Evolutionary conservation across 2,888 invertebrate species (phyloP), one percentile per base, ranked within the genome.

Genomic region (Bombylius discolor): DNA sequence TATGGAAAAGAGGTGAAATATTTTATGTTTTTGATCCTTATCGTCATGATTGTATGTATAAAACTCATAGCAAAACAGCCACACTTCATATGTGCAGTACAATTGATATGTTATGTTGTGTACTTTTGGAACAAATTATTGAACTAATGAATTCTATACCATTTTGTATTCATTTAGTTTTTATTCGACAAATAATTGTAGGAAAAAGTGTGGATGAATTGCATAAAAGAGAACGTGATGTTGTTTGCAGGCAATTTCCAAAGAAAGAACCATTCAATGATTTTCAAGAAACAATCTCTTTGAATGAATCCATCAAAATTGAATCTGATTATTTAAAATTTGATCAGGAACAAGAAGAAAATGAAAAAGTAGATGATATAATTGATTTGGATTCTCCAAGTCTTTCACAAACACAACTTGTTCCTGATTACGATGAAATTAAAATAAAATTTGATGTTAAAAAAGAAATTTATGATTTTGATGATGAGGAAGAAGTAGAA

Each of bases 11-110:
- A 51, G 60, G 65, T 0, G 60, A 62, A 0, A 70, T 69, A 32
- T 66, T 67, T 49, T 73, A 72, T 42, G 50, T 73, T 1, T 63
- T 72, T 58, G 71, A 73, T 63, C 71, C 73, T 1, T 73, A 69
- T 62, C 64, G 66, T 0, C 73, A 72, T 59, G 54, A 58, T 12
- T 58, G 58, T 12, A 46, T 42, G 6, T 55, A 55, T 31, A 56
- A 50, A 36, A 32, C 52, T 39, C 55, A 13, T 52, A 63, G 62
- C 5, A 64, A 64, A 14, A 65, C 65, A 12, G 66, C 69, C n/a
- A 61, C 62, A 0, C 53, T 73, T n/a, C 64, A 67, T 23, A 72
- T 72, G 68, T 70, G 70, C 39, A 65, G 65, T 12, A 64, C 63
- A 9, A 59, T 72, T 6, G 66, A 68, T 44, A 62, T 64, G 0